Percentiles rank a stretch among this genome's conserved stretches.
These are phyloP conservation scores for Mesaphorura yosii DNA, from an alignment of 1,140 invertebrate genomes.

Conservation along the genomic window DNA sequence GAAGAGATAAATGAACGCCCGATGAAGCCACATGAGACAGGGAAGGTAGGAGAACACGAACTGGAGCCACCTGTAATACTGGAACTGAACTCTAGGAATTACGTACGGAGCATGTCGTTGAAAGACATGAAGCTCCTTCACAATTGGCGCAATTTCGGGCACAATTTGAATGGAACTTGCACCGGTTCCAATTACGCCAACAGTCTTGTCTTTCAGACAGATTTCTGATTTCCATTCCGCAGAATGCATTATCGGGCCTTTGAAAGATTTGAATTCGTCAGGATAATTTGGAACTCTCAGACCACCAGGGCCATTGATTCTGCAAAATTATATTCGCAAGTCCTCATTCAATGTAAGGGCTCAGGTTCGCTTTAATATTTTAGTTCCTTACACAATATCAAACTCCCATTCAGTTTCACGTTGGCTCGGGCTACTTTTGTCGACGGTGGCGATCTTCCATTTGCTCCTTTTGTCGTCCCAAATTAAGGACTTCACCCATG, in stretches of 20 bases:
- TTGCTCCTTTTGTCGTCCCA: constrained; percentile 12
- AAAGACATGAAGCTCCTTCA: constrained; percentile 17
- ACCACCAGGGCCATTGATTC: constrained; percentile 9
- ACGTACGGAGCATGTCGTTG: constrained; percentile 21
- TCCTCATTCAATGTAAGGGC: no score
- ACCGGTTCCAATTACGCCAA: constrained; percentile 21
- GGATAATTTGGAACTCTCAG: constrained; percentile 10
- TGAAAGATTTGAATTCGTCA: constrained; percentile 17
- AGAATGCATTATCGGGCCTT: constrained; percentile 17
- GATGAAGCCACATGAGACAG: not conserved
- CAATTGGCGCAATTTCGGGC: constrained; percentile 14
- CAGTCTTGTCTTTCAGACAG: constrained; percentile 11
- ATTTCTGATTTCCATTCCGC: constrained; percentile 16
- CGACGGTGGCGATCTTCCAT: constrained; percentile 6
- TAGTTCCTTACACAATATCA: constrained; percentile 21
- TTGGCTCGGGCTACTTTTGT: no score
- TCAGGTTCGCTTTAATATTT: no score
- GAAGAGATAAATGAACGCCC: not conserved
- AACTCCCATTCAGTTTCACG: no score
- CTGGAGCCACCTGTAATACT: not conserved
- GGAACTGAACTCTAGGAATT: constrained; percentile 12
- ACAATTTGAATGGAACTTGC: constrained; percentile 22
- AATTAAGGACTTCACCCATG: not conserved
- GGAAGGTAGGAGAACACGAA: constrained; percentile 10
- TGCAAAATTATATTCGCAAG: no score